Evolutionary conservation across 2,888 invertebrate species (phyloP).

Genomic region (Dryobota labecula): DNA sequence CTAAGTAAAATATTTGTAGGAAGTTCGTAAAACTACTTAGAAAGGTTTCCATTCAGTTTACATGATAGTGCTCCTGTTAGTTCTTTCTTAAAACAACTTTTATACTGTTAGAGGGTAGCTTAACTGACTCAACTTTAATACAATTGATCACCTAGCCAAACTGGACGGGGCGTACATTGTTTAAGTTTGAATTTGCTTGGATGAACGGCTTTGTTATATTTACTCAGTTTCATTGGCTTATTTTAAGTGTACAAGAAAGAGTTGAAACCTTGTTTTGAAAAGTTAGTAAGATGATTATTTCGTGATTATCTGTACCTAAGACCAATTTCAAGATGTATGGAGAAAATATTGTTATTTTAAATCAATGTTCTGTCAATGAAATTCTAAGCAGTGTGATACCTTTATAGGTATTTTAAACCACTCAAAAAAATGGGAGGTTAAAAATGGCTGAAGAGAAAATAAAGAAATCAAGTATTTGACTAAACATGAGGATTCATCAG

Average conservation of each 20-base stretch:
- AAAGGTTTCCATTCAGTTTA: conserved; percentile 11
- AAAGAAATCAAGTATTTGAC: not conserved
- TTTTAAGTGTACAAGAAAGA: conserved; percentile 3
- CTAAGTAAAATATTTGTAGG: not conserved
- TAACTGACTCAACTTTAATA: conserved; percentile 42
- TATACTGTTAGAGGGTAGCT: conserved; percentile 26
- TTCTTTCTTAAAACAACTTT: conserved; percentile 21
- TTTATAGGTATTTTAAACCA: too few species aligned
- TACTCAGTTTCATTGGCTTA: conserved; percentile 4
- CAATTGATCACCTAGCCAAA: conserved; percentile 54
- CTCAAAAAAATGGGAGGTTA: too few species aligned
- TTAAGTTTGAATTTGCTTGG: conserved; percentile 49
- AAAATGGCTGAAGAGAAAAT: not conserved
- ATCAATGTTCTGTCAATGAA: too few species aligned
- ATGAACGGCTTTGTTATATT: conserved; percentile 20
- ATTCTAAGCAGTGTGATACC: too few species aligned
- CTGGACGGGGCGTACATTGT: conserved; percentile 39
- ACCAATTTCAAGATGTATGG: not conserved
- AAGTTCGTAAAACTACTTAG: not conserved
- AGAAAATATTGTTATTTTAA: too few species aligned
- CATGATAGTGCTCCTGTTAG: conserved; percentile 14
- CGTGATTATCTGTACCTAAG: not conserved
- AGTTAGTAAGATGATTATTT: not conserved
- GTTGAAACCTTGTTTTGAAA: not conserved
- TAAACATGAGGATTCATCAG: not conserved